A percentile compares a stretch with the other conserved stretches of the same genome.
Evolutionary conservation across 2,797 vertebrate genomes (phyloP).

Genomic region (Rhodeus uyekii): DNA sequence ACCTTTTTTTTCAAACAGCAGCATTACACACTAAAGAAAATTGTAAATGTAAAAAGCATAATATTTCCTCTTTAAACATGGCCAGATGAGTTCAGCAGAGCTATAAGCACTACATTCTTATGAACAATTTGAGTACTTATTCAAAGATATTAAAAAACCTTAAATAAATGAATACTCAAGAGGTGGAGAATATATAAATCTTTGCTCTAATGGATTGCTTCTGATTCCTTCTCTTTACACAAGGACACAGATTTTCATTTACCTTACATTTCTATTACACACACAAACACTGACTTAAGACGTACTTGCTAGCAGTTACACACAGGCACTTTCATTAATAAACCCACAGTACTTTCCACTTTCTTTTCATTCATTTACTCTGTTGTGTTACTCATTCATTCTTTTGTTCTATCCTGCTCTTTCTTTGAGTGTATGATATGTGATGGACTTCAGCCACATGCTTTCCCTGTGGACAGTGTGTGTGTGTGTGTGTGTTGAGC

Average conservation of each 20-base stretch:
- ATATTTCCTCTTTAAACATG: background rate
- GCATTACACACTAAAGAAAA: background rate
- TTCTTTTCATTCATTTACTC: conserved; percentile 7
- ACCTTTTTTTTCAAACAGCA: background rate
- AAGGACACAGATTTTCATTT: background rate
- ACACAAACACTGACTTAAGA: background rate
- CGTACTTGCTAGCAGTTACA: background rate
- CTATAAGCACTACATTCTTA: background rate
- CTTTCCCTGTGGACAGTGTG: background rate
- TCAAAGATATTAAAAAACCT: background rate
- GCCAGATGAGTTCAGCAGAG: background rate
- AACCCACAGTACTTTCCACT: background rate
- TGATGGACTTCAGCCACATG: background rate
- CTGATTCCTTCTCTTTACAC: background rate
- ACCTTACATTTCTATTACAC: background rate
- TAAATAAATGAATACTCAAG: background rate
- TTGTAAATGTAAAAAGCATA: background rate
- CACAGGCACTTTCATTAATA: background rate
- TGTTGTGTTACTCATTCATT: too few relatives aligned
- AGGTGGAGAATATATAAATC: background rate
- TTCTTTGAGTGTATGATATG: background rate
- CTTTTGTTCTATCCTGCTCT: background rate
- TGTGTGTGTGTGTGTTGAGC: background rate
- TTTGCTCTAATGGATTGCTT: background rate
- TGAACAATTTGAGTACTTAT: background rate